These are phyloP conservation scores for Apeltes quadracus DNA, from an alignment of 2,113 vertebrate species.

Conservation along the genomic window DNA sequence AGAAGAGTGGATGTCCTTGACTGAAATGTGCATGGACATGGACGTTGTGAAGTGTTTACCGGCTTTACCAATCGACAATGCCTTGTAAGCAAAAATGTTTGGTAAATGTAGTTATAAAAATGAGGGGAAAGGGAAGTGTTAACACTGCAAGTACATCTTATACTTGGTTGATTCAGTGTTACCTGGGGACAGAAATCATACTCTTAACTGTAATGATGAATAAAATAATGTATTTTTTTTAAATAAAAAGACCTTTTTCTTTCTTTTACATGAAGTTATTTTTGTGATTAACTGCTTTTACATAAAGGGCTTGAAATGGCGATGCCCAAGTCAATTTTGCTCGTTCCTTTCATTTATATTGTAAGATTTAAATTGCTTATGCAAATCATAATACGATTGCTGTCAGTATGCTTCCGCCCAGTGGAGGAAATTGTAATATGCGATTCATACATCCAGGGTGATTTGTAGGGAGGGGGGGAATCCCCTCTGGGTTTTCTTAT, in stretches of 20 bases:
- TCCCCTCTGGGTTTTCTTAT: no score
- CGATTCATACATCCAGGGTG: background rate
- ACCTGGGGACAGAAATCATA: background rate
- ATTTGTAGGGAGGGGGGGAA: no score
- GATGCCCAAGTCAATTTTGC: background rate
- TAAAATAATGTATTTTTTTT: background rate
- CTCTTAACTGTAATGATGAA: background rate
- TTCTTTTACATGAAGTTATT: background rate
- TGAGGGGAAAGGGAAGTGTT: no score
- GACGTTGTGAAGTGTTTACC: background rate
- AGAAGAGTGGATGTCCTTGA: background rate
- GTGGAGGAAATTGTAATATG: background rate
- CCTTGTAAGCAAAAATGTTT: background rate
- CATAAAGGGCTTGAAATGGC: background rate
- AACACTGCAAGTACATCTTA: no score
- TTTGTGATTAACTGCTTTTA: background rate
- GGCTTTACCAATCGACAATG: background rate
- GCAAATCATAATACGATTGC: background rate
- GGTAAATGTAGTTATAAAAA: background rate
- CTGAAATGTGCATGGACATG: background rate
- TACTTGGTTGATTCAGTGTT: background rate
- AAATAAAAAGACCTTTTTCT: slow-evolving; percentile 1
- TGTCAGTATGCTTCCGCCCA: no score
- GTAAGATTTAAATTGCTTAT: background rate
- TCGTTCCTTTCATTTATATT: background rate